Percentiles rank a stretch among this genome's conserved stretches.
Evolutionary conservation across 2,888 invertebrate genomes (phyloP).

Genomic region (Ormyrus rosae): DNA sequence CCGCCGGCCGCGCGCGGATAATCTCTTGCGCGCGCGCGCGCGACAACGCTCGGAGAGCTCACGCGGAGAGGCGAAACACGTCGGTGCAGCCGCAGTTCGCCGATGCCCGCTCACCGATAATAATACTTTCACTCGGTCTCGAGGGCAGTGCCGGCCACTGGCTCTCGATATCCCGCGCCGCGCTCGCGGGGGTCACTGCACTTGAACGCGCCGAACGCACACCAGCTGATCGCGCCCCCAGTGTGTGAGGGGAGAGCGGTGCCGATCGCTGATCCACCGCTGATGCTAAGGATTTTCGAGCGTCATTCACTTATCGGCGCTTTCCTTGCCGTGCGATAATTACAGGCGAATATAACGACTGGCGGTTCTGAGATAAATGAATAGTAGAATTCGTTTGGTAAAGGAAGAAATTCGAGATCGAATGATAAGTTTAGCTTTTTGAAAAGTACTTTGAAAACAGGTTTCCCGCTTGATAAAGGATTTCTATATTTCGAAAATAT

Average conservation of each 20-base stretch:
- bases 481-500: too few species aligned
- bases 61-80: not conserved
- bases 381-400: too few species aligned
- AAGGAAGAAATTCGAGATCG: too few species aligned
- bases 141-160: not conserved
- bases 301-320: too few species aligned
- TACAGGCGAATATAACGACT: too few species aligned
- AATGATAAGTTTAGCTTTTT: too few species aligned
- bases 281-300: too few species aligned
- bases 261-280: not conserved
- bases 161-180: slow-evolving; percentile 7
- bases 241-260: not conserved
- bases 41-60: not conserved
- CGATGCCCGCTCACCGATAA: slow-evolving; percentile 1
- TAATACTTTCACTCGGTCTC: slow-evolving; percentile 43
- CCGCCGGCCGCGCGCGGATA: slow-evolving; percentile 2
- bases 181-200: slow-evolving; percentile 69
- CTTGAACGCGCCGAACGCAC: slow-evolving; percentile 50
- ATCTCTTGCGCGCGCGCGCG: not conserved
- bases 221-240: slow-evolving; percentile 7
- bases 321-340: too few species aligned
- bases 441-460: too few species aligned
- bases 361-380: too few species aligned
- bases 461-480: too few species aligned
- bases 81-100: not conserved